These are phyloP conservation scores for Notolabrus celidotus DNA, from an alignment of 2,797 vertebrate species.

Conservation along the genomic window DNA sequence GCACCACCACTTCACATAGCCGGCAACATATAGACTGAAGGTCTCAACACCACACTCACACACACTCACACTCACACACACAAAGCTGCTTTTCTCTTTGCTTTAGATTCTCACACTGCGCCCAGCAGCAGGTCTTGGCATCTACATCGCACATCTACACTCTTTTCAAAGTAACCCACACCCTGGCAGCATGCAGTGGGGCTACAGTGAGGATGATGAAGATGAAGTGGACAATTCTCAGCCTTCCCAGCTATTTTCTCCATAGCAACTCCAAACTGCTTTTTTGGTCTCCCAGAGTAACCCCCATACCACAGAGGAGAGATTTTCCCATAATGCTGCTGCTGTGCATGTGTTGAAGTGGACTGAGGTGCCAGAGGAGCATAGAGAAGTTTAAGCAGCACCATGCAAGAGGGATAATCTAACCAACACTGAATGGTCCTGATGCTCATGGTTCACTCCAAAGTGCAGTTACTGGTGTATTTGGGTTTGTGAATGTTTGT, in stretches of 20 bases:
- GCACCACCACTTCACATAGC: constrained; percentile 50
- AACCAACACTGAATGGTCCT: constrained; percentile 26
- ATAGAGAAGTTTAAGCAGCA: constrained; percentile 33
- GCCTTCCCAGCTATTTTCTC: constrained; percentile 55
- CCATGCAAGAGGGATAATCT: constrained; percentile 9
- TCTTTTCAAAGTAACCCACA: constrained; percentile 57
- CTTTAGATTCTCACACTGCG: constrained; percentile 27
- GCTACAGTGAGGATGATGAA: constrained; percentile 68
- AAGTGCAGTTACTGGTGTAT: constrained; percentile 74
- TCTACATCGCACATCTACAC: constrained; percentile 47
- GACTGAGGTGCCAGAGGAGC: constrained; percentile 35
- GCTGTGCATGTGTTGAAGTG: constrained; percentile 35
- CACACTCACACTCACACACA: constrained; percentile 14
- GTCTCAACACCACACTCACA: constrained; percentile 8
- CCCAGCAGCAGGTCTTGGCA: constrained; percentile 59
- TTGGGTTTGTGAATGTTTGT: constrained; percentile 50
- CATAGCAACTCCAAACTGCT: constrained; percentile 67
- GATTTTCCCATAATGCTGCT: constrained; percentile 68
- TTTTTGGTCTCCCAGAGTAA: constrained; percentile 62
- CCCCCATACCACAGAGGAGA: constrained; percentile 30
- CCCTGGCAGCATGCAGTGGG: constrained; percentile 44
- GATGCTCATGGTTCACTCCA: constrained; percentile 82
- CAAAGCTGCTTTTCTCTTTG: constrained; percentile 8
- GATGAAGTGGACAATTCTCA: constrained; percentile 66
- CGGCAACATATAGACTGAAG: constrained; percentile 31